These are phyloP conservation scores for Scleropages formosus DNA, from an alignment of 2,797 vertebrate genomes.

Conservation along the genomic window DNA sequence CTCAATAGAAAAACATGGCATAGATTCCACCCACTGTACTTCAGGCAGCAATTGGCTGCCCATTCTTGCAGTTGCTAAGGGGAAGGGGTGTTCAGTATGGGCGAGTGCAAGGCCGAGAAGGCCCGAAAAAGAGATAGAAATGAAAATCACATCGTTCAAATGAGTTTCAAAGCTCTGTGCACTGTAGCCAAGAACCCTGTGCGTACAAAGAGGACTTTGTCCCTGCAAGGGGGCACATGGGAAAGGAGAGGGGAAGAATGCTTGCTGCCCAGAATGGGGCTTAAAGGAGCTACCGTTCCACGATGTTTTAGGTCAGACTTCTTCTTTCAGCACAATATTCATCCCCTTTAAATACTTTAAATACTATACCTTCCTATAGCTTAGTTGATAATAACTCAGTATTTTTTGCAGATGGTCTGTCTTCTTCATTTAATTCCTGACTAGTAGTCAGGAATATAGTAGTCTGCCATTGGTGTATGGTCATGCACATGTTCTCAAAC, in stretches of 20 bases:
- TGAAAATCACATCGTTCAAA: conserved; percentile 77
- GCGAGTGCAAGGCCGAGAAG: conserved; percentile 47
- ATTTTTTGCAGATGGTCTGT: no score
- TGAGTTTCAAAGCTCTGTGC: conserved; percentile 70
- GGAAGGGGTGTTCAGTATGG: conserved; percentile 40
- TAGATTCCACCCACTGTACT: conserved; percentile 39
- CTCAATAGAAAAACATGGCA: conserved; percentile 46
- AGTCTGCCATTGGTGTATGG: no score
- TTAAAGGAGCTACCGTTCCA: conserved; percentile 60
- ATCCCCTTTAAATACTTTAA: conserved; percentile 21
- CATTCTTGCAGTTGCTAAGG: conserved; percentile 60
- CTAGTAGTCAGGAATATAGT: no score
- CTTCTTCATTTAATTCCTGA: no score
- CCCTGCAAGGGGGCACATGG: conserved; percentile 73
- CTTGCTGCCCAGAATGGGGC: conserved; percentile 61
- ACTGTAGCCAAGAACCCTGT: conserved; percentile 71
- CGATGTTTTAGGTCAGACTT: conserved; percentile 57
- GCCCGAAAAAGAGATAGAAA: conserved; percentile 66
- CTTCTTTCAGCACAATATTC: conserved; percentile 30
- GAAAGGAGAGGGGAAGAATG: conserved; percentile 71
- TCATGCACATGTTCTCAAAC: no score
- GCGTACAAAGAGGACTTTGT: conserved; percentile 89
- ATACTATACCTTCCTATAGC: neutral
- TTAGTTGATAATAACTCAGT: neutral
- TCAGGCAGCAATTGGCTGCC: conserved; percentile 36